Base-by-base conservation (phyloP, 2,113 vertebrate genomes). In the Pelvicachromis taeniatus region DNA sequence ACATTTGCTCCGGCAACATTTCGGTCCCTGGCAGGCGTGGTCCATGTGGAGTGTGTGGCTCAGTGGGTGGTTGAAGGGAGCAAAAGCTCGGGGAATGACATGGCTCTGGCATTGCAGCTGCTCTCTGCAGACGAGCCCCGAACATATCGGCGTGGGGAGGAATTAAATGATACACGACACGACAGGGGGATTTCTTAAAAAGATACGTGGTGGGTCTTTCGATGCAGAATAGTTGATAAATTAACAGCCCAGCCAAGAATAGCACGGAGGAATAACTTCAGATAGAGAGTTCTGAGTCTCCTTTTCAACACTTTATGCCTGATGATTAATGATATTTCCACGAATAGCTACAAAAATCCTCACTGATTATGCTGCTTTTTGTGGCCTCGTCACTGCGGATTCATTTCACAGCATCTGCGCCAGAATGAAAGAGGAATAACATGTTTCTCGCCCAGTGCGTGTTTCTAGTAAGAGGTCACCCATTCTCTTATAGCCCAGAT, bases 381-480 rank as follows among this genome's bases (percentile, higher is more conserved):
- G 59, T 0, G 63, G 63, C 78, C 52, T 87, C 68, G 21, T 85
- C 85, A 12, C 14, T 42, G 29, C 12, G 11, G 61, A 87, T 89
- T 82, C 73, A 61, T 89, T 89, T 92, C 82, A 53, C 83, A 65
- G 75, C 87, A 45, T 84, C 61, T 83, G 85, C 61, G 45, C 29
- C 42, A 13, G 50, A 78, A 45, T 48, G 53, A 82, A 54, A 81
- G 81, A 90, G 88, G 56, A 92, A 91, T 86, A 90, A 91, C 90
- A 80, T 89, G 92, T 89, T 93, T 80, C 33, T 35, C 55, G 87
- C 82, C 81, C 87, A 35, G 42, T 75, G 89, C 92, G 48, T 94
- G 90, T 88, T 94, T 93, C 80, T 26, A 26, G 85, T 50, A 88
- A 88, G 93, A 94, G 87, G 90, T 95, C 92, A 93, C 93, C 58